Base-by-base conservation (phyloP, 2,888 invertebrate species). In the Coelinius sp. region DNA sequence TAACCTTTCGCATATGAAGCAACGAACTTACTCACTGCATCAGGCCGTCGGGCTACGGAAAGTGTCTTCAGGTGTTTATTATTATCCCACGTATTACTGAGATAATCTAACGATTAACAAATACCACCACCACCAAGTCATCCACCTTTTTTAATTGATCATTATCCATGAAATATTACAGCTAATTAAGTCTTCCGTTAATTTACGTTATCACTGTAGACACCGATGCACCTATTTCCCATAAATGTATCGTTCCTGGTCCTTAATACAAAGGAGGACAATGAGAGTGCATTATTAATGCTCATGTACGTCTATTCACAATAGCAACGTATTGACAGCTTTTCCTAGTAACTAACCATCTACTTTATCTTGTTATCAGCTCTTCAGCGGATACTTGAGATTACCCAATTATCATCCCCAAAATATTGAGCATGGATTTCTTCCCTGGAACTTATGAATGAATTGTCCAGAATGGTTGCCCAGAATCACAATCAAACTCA, bases 161-260 rank as follows among this genome's bases (percentile, higher is more conserved):
- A 64, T 71, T 14, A 22, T 49, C 31, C 46, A 17, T 17, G 17
- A 49, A 49, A 49, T 49, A 17, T 49, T 5, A 3, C 1, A n/a
- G 49, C 56, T 71, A 68, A 71, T 71, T 67, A 68, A 74, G 56
- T 22, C 17, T n/a, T 46, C 44, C 52, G 46, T 70, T 44, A 64
- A 70, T 73, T 64, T 38, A 68, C 52, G 56, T 63, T 49, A 49
- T 64, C 46, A 59, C n/a, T n/a, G 49, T n/a, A 35, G 64, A 24
- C 56, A 35, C 56, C 24, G 38, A 41, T 52, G 46, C 20, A 17
- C 20, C 20, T 1, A 2, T 49, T 20, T 5, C 20, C 46, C 20
- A 2, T 20, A n/a, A 1, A 44, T 49, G 46, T 8, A 49, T 41
- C 46, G 17, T 17, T n/a, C 20, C 46, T 49, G 46, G 20, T 49